Base-by-base conservation (phyloP, 2,888 invertebrate species). In the Blera fallax region DNA sequence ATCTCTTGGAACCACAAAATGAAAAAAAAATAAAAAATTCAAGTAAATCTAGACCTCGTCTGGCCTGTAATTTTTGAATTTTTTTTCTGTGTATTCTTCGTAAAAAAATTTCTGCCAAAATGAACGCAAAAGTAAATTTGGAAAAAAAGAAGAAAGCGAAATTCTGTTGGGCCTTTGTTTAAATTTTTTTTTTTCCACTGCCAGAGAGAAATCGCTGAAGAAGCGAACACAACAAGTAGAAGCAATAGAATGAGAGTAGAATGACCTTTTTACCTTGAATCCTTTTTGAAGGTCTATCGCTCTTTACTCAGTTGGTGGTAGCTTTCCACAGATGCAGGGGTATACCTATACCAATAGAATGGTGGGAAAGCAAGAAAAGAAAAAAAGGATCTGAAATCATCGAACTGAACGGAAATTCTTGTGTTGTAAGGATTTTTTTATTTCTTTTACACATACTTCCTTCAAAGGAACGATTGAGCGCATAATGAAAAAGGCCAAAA, bases 401-500 rank as follows among this genome's bases (percentile, higher is more conserved):
- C 29, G 67, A 76, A 58, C 34, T 34, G n/a, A 34, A 64, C 45
- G 64, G 48, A 45, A 34, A 45, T 62, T 27, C 62, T 29, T 62
- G 29, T 29, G 45, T 34, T 32, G 11, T 16, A 67, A 58, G 56
- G 45, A 10, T 48, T 65, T 67, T 56, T 11, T n/a, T 14, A 29
- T 21, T 11, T 40, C 54, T 58, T 11, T 8, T 24, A 5, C n/a
- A 7, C 62, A n/a, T n/a, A 37, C 34, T 73, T 76, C 24, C 45
- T 54, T 45, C 10, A 6, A 40, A 62, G 16, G 48, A 3, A 56
- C 16, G 16, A 45, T 52, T 45, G 54, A 64, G 64, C 43, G 64
- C 78, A 62, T 29, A 64, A 40, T 29, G 62, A 16, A 10, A 69
- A 76, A 70, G 69, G 62, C 77, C 70, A 77, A 82, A 70, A 82